phyloP scores from a whole-genome alignment of 2,888 invertebrate genomes.

The Serripes groenlandicus region DNA sequence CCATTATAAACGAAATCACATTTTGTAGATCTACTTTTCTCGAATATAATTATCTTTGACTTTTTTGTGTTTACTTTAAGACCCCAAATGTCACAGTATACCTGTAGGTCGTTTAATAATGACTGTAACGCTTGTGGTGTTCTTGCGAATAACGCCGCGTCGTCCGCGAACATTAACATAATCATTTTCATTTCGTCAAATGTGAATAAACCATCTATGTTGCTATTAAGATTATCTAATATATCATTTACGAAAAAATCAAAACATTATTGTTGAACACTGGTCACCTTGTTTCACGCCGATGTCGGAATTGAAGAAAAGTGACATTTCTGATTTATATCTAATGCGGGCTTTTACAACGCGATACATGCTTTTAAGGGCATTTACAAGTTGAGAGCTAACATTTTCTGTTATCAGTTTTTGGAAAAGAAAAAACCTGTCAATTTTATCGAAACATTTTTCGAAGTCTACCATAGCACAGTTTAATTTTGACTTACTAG shows the following conservation, averaged over 20 bases:
- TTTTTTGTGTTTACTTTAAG: background rate
- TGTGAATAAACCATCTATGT: conserved; percentile 23
- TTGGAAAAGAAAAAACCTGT: background rate
- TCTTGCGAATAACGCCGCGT: conserved; percentile 14
- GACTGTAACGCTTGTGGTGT: conserved; percentile 6
- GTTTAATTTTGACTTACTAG: background rate
- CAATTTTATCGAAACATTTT: conserved; percentile 16
- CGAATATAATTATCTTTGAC: conserved; percentile 21
- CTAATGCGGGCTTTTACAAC: conserved; percentile 1
- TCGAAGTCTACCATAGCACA: conserved; percentile 8
- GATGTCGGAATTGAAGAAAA: conserved; percentile 5
- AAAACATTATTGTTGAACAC: conserved; percentile 2
- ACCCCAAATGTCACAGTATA: conserved; percentile 17
- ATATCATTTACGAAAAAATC: conserved; percentile 22
- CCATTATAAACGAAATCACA: conserved; percentile 5
- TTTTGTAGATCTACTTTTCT: conserved; percentile 6
- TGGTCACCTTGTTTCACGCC: conserved; percentile 31
- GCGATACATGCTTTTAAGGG: conserved; percentile 15
- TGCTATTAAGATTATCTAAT: background rate
- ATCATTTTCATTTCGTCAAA: conserved; percentile 7
- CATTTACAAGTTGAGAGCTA: conserved; percentile 11
- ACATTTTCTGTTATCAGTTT: background rate
- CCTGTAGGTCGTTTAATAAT: conserved; percentile 20
- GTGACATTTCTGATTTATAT: background rate
- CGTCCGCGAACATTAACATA: conserved; percentile 22